Evolutionary conservation across 2,888 invertebrate genomes (phyloP), one percentile per base, ranked within the genome.

Genomic region (Apoda limacodes): DNA sequence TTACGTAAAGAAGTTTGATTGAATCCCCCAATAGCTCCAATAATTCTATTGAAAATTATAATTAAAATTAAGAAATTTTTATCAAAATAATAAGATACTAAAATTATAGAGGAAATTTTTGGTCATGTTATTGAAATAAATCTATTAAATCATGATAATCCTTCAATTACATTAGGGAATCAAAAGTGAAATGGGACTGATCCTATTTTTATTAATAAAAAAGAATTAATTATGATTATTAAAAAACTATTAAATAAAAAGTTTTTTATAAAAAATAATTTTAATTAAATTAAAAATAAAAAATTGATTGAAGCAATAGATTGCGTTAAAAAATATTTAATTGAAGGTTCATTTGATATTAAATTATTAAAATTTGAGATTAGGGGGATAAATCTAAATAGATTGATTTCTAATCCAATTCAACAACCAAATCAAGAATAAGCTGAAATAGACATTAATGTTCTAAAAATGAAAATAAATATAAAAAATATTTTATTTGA

Each of bases 341-440:
- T 54, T 0, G 82, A 68, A n/a, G 83, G 64, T 82, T 85, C 83
- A 1, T 78, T 65, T 1, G 74, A 55, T 47, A 75, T 39, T 46
- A 81, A 50, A 56, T 83, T 84, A 55, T 70, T 74, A 17, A 60
- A 60, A 22, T 64, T 67, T 41, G 68, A 75, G 60, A 85, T 81
- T 54, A 85, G 44, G 37, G 85, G 85, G 26, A 85, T 85, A 76
- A 85, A 83, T 49, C 82, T 76, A 49, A 86, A 56, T 46, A 85
- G 47, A 68, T 86, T 86, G 67, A 85, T 83, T 82, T 86, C 85
- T 76, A 86, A 60, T 0, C 84, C 83, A 67, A 85, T 82, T 82
- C 85, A 86, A 57, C 68, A 67, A 0, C 70, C 69, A 53, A 72
- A 53, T 57, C 71, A 71, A 14, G 70, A 68, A 37, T 69, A 69